phyloP scores from a whole-genome alignment of 2,797 vertebrate genomes.

The Alauda arvensis region DNA sequence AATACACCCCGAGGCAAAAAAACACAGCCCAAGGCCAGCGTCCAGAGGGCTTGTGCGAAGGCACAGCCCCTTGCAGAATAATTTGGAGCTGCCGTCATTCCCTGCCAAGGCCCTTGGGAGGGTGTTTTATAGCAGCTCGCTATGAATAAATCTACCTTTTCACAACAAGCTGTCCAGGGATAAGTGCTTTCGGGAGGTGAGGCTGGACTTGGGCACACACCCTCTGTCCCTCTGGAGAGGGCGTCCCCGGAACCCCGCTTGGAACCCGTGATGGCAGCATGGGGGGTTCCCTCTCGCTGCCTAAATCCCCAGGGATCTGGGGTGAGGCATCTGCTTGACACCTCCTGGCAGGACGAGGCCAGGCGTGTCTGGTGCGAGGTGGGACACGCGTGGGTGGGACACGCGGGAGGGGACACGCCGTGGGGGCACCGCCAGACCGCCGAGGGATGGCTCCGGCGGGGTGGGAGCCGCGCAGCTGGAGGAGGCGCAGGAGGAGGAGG shows the following conservation, averaged over 20 bases:
- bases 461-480: neutral
- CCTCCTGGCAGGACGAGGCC: neutral
- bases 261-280: fast-evolving
- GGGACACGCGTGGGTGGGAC: neutral
- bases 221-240: neutral
- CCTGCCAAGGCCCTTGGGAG: neutral
- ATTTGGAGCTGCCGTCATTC: neutral
- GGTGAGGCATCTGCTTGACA: neutral
- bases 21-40: neutral
- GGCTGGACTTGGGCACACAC: neutral
- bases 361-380: neutral
- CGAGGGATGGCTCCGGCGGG: neutral
- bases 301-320: neutral
- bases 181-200: neutral
- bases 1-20: neutral
- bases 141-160: neutral
- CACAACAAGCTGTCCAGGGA: neutral
- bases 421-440: neutral
- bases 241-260: neutral
- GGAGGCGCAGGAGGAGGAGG: neutral
- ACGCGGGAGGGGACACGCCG: neutral
- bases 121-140: neutral
- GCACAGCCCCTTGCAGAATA: neutral
- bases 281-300: neutral
- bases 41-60: neutral